These are phyloP conservation scores for Trematocara nigrifrons DNA, from an alignment of 2,113 vertebrate species.

Conservation along the genomic window DNA sequence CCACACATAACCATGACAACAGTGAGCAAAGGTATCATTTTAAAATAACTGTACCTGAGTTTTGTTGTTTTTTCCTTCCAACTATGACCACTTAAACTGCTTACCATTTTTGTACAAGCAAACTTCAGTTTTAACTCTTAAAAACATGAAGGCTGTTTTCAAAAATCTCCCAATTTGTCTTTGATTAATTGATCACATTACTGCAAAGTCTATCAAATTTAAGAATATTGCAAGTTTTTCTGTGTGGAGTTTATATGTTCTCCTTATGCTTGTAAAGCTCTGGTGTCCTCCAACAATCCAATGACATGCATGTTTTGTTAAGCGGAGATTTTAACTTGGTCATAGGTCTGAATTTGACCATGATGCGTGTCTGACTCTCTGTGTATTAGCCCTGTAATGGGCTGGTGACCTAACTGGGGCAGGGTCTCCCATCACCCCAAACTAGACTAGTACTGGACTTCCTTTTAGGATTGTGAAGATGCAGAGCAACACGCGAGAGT, in stretches of 20 bases:
- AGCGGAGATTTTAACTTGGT: background rate
- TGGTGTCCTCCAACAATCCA: background rate
- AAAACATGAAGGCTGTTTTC: background rate
- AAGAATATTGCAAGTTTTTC: background rate
- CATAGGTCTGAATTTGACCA: background rate
- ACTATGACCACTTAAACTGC: background rate
- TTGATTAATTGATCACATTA: background rate
- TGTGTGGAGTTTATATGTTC: background rate
- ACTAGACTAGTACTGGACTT: background rate
- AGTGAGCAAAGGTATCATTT: background rate
- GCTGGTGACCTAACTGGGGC: background rate
- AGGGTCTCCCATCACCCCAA: background rate
- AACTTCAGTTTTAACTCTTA: background rate
- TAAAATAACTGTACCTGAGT: background rate
- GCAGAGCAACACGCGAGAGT: background rate
- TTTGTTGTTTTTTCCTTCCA: background rate
- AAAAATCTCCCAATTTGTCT: background rate
- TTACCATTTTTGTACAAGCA: background rate
- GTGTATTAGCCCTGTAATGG: background rate
- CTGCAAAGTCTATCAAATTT: background rate
- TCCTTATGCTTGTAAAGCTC: background rate
- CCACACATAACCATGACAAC: conserved; percentile 52
- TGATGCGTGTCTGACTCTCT: background rate
- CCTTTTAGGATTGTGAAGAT: background rate
- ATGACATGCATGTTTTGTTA: background rate